Percentiles rank a stretch among this genome's conserved stretches.
These are phyloP conservation scores for Hyles vespertilio DNA, from an alignment of 1,140 invertebrate species.

Conservation along the genomic window DNA sequence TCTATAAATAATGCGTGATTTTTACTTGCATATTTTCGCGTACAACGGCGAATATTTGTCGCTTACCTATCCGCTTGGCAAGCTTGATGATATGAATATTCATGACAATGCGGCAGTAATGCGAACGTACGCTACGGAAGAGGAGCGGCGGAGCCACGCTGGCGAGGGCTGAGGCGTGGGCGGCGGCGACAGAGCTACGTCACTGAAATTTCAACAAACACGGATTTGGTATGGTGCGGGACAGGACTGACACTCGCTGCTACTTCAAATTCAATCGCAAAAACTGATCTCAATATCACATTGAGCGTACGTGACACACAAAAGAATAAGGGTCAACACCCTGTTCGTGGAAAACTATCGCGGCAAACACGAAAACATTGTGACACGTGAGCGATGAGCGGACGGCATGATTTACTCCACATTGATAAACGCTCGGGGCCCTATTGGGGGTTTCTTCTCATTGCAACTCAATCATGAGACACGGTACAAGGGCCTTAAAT, in stretches of 20 bases:
- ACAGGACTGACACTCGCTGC: slow-evolving; percentile 21
- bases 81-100: slow-evolving; percentile 33
- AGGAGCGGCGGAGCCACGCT: slow-evolving; percentile 42
- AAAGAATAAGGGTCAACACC: slow-evolving; percentile 5
- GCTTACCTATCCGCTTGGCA: slow-evolving; percentile 22
- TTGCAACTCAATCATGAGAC: too few relatives aligned
- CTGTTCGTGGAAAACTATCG: slow-evolving; percentile 24
- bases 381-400: slow-evolving; percentile 25
- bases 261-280: slow-evolving; percentile 5
- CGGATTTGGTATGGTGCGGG: slow-evolving; percentile 15
- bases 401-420: too few relatives aligned
- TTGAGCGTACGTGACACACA: not conserved
- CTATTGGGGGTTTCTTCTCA: too few relatives aligned
- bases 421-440: too few relatives aligned
- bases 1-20: slow-evolving; percentile 4
- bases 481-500: too few relatives aligned
- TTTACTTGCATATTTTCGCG: slow-evolving; percentile 12
- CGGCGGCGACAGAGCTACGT: slow-evolving; percentile 39
- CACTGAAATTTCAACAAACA: slow-evolving; percentile 45
- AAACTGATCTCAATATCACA: slow-evolving; percentile 3
- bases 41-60: slow-evolving; percentile 16
- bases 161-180: slow-evolving; percentile 35
- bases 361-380: slow-evolving; percentile 17
- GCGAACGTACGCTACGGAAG: slow-evolving; percentile 38
- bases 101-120: slow-evolving; percentile 23